Evolutionary conservation across 2,113 vertebrate species (phyloP).

Genomic region (Atherinomorus stipes): DNA sequence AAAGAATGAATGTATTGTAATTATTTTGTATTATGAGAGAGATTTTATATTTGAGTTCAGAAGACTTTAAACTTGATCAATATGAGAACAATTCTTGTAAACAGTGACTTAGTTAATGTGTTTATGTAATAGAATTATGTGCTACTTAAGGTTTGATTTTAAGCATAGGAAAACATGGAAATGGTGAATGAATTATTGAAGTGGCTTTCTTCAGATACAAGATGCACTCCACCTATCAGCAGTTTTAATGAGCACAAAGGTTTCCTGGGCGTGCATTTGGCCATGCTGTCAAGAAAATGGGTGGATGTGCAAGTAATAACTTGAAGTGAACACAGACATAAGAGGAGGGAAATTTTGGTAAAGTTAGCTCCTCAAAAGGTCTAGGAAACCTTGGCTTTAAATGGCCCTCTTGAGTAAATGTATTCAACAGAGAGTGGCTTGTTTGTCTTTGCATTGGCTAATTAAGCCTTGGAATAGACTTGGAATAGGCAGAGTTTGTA

Average conservation of each 20-base stretch:
- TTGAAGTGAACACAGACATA: conserved; percentile 52
- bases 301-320: conserved; percentile 69
- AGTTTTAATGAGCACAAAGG: conserved; percentile 76
- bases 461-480: conserved; percentile 77
- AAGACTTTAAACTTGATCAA: no score
- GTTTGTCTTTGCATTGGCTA: conserved; percentile 72
- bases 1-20: no score
- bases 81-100: no score
- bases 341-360: conserved; percentile 51
- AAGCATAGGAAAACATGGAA: conserved; percentile 34
- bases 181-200: conserved; percentile 29
- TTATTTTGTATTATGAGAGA: no score
- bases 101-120: no score
- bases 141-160: no score
- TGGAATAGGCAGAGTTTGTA: conserved; percentile 42
- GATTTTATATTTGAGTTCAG: no score
- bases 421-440: conserved; percentile 55
- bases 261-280: conserved; percentile 39
- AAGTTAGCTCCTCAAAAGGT: conserved; percentile 54
- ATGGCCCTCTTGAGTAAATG: conserved; percentile 56
- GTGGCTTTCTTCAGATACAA: conserved; percentile 51
- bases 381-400: conserved; percentile 46
- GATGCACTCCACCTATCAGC: conserved; percentile 59
- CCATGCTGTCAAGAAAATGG: conserved; percentile 74
- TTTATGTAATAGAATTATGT: no score